These are phyloP conservation scores for Temnothorax nylanderi DNA, from an alignment of 1,140 invertebrate species.

Conservation along the genomic window DNA sequence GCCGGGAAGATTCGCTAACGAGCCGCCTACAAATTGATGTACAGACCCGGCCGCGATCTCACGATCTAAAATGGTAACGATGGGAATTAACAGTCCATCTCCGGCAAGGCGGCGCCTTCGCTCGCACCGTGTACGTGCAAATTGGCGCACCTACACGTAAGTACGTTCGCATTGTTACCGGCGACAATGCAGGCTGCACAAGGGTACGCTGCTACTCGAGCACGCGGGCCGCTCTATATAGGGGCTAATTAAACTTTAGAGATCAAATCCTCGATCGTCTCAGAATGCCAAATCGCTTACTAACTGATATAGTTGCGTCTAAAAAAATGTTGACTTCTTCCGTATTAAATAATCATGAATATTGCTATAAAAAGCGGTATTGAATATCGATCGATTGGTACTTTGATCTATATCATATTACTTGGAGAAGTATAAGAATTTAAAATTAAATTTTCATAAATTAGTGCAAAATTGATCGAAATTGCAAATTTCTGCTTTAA, in stretches of 20 bases:
- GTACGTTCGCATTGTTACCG: slow-evolving; percentile 21
- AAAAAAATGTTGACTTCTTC: not conserved
- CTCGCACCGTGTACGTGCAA: not conserved
- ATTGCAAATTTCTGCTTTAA: not conserved
- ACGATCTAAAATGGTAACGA: slow-evolving; percentile 77
- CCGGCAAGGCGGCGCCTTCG: not conserved
- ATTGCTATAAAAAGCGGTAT: too few species aligned
- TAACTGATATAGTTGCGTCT: not conserved
- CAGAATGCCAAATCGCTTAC: not conserved
- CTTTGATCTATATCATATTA: too few species aligned
- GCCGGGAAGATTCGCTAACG: slow-evolving; percentile 54
- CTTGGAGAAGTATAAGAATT: not conserved
- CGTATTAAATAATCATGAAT: not conserved
- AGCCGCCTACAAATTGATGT: slow-evolving; percentile 57
- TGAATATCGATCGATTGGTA: too few species aligned
- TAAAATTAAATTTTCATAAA: not conserved
- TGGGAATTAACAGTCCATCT: slow-evolving; percentile 71
- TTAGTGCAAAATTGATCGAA: not conserved
- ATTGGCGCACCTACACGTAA: not conserved
- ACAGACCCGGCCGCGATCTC: slow-evolving; percentile 70
- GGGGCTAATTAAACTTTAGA: slow-evolving; percentile 22
- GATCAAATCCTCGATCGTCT: not conserved
- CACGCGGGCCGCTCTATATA: slow-evolving; percentile 14
- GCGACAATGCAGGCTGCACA: slow-evolving; percentile 11
- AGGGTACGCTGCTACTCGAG: not conserved